phyloP scores from a whole-genome alignment of 2,888 invertebrate genomes.

The Marasmarcha lunaedactyla region DNA sequence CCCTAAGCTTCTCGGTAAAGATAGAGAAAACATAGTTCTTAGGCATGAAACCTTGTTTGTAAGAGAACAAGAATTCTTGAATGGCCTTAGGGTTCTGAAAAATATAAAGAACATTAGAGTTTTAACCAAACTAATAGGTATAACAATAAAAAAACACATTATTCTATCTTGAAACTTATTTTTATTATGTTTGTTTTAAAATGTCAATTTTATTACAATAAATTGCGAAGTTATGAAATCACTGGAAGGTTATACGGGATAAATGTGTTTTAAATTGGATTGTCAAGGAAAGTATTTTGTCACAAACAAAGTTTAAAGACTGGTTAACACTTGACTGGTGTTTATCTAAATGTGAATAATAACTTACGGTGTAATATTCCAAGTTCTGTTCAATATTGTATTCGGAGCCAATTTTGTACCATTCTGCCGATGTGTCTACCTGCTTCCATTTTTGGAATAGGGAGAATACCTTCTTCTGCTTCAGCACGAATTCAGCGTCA shows the following conservation, averaged over 20 bases:
- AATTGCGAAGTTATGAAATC: too few species aligned
- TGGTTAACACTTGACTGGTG: too few species aligned
- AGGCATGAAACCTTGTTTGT: slow-evolving; percentile 46
- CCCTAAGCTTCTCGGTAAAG: slow-evolving; percentile 48
- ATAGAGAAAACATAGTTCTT: slow-evolving; percentile 62
- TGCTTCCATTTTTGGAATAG: slow-evolving; percentile 55
- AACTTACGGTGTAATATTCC: slow-evolving; percentile 42
- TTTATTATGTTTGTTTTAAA: too few species aligned
- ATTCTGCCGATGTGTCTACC: slow-evolving; percentile 33
- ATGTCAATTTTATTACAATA: too few species aligned
- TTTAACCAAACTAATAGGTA: too few species aligned
- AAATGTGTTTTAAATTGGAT: too few species aligned
- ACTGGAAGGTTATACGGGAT: too few species aligned
- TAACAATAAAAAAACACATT: too few species aligned
- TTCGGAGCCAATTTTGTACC: slow-evolving; percentile 37
- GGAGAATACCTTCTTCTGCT: slow-evolving; percentile 9
- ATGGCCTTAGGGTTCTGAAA: slow-evolving; percentile 51
- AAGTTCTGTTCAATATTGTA: slow-evolving; percentile 45
- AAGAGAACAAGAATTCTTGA: slow-evolving; percentile 44
- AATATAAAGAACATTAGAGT: slow-evolving; percentile 10
- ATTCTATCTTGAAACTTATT: too few species aligned
- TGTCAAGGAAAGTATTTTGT: too few species aligned
- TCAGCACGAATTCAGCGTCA: slow-evolving; percentile 17
- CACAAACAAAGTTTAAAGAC: too few species aligned
- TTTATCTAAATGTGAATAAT: too few species aligned